Evolutionary conservation across 2,797 vertebrate genomes (phyloP), one percentile per base, ranked within the genome.

Genomic region (Artibeus lituratus): DNA sequence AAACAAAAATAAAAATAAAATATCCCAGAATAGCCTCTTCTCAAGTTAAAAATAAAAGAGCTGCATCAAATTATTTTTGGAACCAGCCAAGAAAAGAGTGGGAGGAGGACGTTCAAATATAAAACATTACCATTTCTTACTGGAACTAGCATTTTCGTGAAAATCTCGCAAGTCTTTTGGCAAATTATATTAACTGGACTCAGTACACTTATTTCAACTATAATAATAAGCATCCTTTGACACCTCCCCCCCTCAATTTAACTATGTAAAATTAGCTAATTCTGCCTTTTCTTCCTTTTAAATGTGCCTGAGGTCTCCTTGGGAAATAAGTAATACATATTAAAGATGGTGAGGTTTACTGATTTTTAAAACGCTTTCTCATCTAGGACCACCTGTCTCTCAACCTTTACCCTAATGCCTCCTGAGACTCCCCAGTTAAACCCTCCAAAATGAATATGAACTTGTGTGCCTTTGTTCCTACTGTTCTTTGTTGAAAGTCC

Each of bases 1-100:
- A 96, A 92, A 93, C 35, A 91, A 78, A 96, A 96, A 69, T 53
- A 84, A 93, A 90, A 87, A 53, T 88, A 62, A 21, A 83, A 73
- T 76, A 29, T 37, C 19, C 35, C 70, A 80, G 35, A 69, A 90
- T 93, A 90, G n/a, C 15, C 39, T 93, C 7, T 51, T 85, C 57
- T 90, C 39, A 42, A 91, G 72, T 95, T 95, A 83, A 78, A 88
- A 93, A 90, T 94, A 74, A 9, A 9, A 53, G 44, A 62, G n/a
- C 32, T 19, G 47, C 39, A 21, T 65, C 37, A 82, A 65, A 78
- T 78, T 96, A 87, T 95, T 94, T 90, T 92, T 96, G 21, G 72
- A 93, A 65, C 19, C 12, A 88, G 6, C 21, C 49, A 77, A 29
- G 47, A 87, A 78, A 94, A n/a, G 16, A 70, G 86, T 87, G n/a